phyloP scores from a whole-genome alignment of 2,888 invertebrate genomes.

The Xylota segnis region DNA sequence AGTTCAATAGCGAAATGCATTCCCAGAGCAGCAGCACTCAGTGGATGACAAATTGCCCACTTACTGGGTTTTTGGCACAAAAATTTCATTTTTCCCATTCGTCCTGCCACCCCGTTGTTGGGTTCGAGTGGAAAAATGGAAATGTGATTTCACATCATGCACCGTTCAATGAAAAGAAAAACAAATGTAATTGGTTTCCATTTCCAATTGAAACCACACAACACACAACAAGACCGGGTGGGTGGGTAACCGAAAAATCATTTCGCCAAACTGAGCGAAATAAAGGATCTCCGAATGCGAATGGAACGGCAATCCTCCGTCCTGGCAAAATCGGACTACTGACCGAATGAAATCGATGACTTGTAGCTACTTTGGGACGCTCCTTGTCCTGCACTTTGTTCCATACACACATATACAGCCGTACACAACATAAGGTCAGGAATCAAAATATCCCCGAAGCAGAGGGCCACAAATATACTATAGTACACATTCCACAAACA shows the following conservation, averaged over 20 bases:
- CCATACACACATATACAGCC: slow-evolving; percentile 20
- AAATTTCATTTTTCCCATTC: slow-evolving; percentile 48
- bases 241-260: slow-evolving; percentile 13
- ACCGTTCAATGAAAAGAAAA: slow-evolving; percentile 51
- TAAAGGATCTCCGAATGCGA: slow-evolving; percentile 7
- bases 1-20: slow-evolving; percentile 49
- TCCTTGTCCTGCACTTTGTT: slow-evolving; percentile 55
- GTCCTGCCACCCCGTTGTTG: background rate
- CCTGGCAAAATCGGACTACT: slow-evolving; percentile 62
- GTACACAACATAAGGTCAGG: slow-evolving; percentile 60
- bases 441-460: slow-evolving; percentile 63
- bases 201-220: slow-evolving; percentile 63
- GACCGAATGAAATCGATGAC: slow-evolving; percentile 75
- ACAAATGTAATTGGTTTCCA: slow-evolving; percentile 72
- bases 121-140: slow-evolving; percentile 26
- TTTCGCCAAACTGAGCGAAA: slow-evolving; percentile 35
- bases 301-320: background rate
- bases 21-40: background rate
- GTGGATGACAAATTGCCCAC: slow-evolving; percentile 66
- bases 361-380: slow-evolving; percentile 65
- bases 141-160: slow-evolving; percentile 44
- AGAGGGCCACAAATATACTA: background rate
- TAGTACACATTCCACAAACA: background rate
- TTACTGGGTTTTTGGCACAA: slow-evolving; percentile 52
- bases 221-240: background rate